Percentiles rank a stretch among this genome's conserved stretches.
phyloP scores from a whole-genome alignment of 2,113 vertebrate species.

The Lampris megalopsis region DNA sequence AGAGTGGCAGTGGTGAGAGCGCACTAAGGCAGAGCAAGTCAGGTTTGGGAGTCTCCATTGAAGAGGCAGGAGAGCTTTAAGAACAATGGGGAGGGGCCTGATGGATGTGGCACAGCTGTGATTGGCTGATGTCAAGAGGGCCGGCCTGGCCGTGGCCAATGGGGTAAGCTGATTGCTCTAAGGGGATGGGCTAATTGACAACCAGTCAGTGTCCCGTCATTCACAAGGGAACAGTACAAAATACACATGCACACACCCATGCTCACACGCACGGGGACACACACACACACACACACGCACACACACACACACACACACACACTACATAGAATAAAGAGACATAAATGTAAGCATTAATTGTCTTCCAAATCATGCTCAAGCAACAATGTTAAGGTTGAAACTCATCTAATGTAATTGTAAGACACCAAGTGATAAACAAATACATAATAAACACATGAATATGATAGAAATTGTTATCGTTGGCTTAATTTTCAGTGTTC shows the following conservation, averaged over 20 bases:
- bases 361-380: not conserved
- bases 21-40: slow-evolving; percentile 72
- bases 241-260: slow-evolving; percentile 12
- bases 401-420: too few species aligned
- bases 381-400: not conserved
- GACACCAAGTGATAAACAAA: slow-evolving; percentile 2
- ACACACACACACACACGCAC: slow-evolving; percentile 2
- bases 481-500: too few species aligned
- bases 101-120: slow-evolving; percentile 75
- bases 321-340: not conserved
- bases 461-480: not conserved
- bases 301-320: slow-evolving; percentile 2
- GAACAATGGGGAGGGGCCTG: slow-evolving; percentile 76
- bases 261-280: not conserved
- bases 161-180: slow-evolving; percentile 32
- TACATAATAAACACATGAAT: not conserved
- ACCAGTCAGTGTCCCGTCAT: slow-evolving; percentile 67
- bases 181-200: slow-evolving; percentile 40
- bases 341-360: not conserved
- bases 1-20: slow-evolving; percentile 76
- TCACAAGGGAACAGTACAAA: slow-evolving; percentile 68
- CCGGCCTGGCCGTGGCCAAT: slow-evolving; percentile 82
- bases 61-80: slow-evolving; percentile 87
- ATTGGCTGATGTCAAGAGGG: slow-evolving; percentile 83
- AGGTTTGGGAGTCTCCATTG: slow-evolving; percentile 84